A percentile compares a stretch with the other conserved stretches of the same genome.
Conservation (phyloP, 1,140 invertebrate species). For the Caenorhabditis latens region DNA sequence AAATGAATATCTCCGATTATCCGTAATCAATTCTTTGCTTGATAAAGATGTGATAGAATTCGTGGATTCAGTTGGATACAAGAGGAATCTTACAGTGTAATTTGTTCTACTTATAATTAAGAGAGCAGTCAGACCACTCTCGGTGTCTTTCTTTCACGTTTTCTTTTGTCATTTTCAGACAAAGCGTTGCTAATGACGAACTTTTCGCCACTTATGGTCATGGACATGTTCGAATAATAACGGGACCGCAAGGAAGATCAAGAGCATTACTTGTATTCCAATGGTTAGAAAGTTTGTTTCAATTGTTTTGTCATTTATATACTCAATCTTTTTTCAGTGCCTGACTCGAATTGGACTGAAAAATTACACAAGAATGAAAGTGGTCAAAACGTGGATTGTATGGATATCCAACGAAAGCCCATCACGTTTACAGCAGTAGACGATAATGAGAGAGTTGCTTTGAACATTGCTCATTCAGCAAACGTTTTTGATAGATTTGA, state of each 20-base stretch:
- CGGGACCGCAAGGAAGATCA: conserved; percentile 15
- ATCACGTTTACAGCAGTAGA: neutral
- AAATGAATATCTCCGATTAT: conserved; percentile 13
- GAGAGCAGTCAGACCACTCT: too few species aligned
- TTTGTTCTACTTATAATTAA: too few species aligned
- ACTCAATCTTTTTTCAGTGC: neutral
- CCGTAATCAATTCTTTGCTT: conserved; percentile 8
- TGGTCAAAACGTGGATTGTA: conserved; percentile 34
- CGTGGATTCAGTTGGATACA: conserved; percentile 11
- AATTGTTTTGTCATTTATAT: neutral
- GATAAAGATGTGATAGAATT: conserved; percentile 17
- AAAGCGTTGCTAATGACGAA: conserved; percentile 21
- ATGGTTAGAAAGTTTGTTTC: conserved; percentile 17
- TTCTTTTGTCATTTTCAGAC: neutral
- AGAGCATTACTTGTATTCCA: conserved; percentile 23
- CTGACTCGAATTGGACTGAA: neutral
- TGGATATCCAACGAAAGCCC: conserved; percentile 11
- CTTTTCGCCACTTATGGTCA: neutral
- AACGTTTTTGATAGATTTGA: conserved; percentile 5
- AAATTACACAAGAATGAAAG: conserved; percentile 4
- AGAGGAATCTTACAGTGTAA: conserved; percentile 31
- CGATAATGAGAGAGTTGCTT: neutral
- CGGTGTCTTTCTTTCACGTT: neutral
- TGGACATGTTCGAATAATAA: neutral
- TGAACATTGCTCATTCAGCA: conserved; percentile 1